Percentiles rank a stretch among this genome's conserved stretches.
Evolutionary conservation across 2,888 invertebrate genomes (phyloP).

Genomic region (Cantharis rustica): DNA sequence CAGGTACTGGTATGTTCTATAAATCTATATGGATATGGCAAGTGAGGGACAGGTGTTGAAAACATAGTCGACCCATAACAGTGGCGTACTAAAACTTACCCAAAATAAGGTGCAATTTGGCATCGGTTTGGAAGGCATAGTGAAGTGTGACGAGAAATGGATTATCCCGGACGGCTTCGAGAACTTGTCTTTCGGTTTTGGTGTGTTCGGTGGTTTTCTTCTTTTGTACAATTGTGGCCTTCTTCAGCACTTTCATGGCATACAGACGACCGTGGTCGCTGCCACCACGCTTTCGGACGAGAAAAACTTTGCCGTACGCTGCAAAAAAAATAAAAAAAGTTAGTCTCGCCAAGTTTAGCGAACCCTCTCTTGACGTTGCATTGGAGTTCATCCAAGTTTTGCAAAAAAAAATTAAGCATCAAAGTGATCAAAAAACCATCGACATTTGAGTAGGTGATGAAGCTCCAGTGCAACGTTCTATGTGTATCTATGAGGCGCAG

Average conservation of each 20-base stretch:
- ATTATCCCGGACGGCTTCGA: constrained; percentile 92
- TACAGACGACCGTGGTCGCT: constrained; percentile 87
- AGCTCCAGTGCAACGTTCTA: constrained; percentile 36
- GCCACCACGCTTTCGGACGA: constrained; percentile 90
- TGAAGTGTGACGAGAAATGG: constrained; percentile 96
- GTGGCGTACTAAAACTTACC: constrained; percentile 68
- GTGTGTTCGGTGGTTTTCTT: constrained; percentile 97
- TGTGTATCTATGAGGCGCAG: neutral
- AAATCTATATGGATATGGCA: neutral
- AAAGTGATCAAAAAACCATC: neutral
- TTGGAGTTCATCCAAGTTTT: neutral
- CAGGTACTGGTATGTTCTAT: neutral
- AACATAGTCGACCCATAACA: neutral
- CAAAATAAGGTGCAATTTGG: constrained; percentile 94
- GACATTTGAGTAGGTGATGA: constrained; percentile 20
- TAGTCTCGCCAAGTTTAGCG: neutral
- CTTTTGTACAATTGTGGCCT: constrained; percentile 92
- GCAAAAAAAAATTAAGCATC: neutral
- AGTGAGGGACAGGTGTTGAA: neutral
- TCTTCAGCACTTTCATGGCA: constrained; percentile 98
- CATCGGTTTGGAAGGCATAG: constrained; percentile 98
- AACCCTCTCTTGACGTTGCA: neutral
- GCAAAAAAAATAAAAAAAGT: constrained; percentile 53
- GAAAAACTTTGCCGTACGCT: constrained; percentile 96
- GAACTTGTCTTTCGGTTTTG: constrained; percentile 93